phyloP scores from a whole-genome alignment of 2,113 vertebrate species.

The Indicator indicator region DNA sequence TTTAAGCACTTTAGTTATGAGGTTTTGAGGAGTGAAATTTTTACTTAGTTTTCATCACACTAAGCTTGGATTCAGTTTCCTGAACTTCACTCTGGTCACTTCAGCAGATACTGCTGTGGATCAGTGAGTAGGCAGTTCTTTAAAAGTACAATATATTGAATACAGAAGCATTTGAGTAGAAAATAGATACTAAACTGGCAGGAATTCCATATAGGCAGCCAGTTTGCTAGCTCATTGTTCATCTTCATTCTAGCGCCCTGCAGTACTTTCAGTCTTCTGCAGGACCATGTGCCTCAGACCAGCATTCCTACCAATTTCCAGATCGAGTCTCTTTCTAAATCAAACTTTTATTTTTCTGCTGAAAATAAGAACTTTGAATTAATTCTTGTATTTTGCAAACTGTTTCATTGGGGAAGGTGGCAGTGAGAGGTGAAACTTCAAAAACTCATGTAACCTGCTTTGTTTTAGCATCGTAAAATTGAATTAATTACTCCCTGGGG shows the following conservation, averaged over 20 bases:
- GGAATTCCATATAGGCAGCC: not conserved
- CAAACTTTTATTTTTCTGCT: not conserved
- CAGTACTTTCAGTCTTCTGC: not conserved
- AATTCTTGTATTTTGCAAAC: not conserved
- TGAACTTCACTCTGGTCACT: not conserved
- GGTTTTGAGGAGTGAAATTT: not conserved
- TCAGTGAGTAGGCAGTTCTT: not conserved
- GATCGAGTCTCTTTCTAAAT: not conserved
- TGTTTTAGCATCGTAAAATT: not conserved
- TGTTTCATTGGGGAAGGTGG: not conserved
- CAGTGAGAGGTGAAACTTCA: not conserved
- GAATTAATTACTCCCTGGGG: conserved; percentile 24
- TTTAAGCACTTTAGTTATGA: not conserved
- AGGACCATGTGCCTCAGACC: not conserved
- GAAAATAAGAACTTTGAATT: not conserved
- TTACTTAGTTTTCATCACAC: not conserved
- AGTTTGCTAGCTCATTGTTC: not conserved
- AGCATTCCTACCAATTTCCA: not conserved
- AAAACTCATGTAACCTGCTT: not conserved
- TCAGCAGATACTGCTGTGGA: not conserved
- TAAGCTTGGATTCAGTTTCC: not conserved
- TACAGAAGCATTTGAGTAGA: not conserved
- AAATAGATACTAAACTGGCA: not conserved
- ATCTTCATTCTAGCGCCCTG: not conserved
- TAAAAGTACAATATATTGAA: not conserved